A percentile compares a stretch with the other conserved stretches of the same genome.
phyloP scores from a whole-genome alignment of 2,113 vertebrate species.

The Verasper variegatus region DNA sequence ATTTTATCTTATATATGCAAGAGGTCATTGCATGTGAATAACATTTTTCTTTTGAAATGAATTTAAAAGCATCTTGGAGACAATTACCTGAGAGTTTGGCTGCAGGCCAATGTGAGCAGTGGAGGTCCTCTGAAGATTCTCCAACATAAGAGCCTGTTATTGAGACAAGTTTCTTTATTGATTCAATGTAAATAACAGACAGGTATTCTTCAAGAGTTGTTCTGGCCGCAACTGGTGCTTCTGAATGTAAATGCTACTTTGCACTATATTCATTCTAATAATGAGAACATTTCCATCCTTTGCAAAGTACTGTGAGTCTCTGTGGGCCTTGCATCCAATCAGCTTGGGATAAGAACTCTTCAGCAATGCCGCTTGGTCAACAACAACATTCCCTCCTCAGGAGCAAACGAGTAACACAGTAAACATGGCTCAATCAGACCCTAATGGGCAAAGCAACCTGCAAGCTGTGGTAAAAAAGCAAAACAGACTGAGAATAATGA shows the following conservation, averaged over 20 bases:
- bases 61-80: background rate
- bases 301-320: background rate
- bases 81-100: constrained; percentile 90
- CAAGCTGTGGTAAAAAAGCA: background rate
- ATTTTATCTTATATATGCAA: background rate
- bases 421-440: background rate
- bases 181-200: background rate
- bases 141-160: constrained; percentile 91
- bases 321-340: background rate
- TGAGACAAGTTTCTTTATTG: constrained; percentile 41
- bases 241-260: background rate
- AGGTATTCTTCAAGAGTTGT: background rate
- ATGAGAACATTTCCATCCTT: background rate
- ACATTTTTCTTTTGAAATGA: background rate
- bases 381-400: background rate
- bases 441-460: background rate
- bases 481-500: background rate
- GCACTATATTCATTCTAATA: background rate
- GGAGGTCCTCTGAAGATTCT: constrained; percentile 93
- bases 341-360: background rate
- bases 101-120: constrained; percentile 89
- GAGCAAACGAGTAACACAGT: background rate
- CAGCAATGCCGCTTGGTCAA: background rate
- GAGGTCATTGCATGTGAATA: background rate
- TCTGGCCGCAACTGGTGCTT: background rate